Base-by-base conservation (phyloP, 2,888 invertebrate species). In the Chirona hameri region DNA sequence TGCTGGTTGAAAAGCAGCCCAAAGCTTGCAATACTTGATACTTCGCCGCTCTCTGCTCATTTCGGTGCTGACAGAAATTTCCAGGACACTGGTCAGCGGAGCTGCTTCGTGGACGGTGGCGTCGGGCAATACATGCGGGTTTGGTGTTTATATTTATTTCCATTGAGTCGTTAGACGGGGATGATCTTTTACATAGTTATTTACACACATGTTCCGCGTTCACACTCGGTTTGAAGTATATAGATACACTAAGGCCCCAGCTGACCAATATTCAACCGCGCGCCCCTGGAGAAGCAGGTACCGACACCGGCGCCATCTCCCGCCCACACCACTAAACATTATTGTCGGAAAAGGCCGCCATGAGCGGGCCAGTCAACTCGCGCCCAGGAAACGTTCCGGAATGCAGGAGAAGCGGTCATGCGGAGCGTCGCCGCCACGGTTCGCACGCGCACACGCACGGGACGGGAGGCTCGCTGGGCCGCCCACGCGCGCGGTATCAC, bases 231-330 rank as follows among this genome's bases (percentile, higher is more conserved):
- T 76, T 76, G 76, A 76, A 76, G 76, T 76, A 76, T 76, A 76
- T 76, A 76, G 76, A 76, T 76, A 76, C 76, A 76, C 46, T 76
- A 76, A 76, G 76, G 76, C 72, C 72, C 18, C 76, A 76, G 76
- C 76, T 46, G 76, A 76, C 76, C 76, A 24, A 46, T 18, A 39
- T 39, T 46, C 46, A 5, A 10, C 10, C 65, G 65, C 27, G 12
- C 65, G 65, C 65, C 65, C 57, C n/a, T 9, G 60, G 60, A 39
- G 76, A 29, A 15, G 29, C 27, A 29, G 27, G 29, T 24, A 4
- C 29, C 29, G 72, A 31, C 15, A 24, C 39, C 21, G 15, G 24
- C 76, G 76, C 39, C 76, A 76, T 76, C 46, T 46, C 24, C 10
- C 76, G 39, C 31, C 46, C 46, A 76, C 39, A 46, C 46, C 76